Evolutionary conservation across 1,140 invertebrate genomes (phyloP).

Genomic region (Chionoecetes opilio): DNA sequence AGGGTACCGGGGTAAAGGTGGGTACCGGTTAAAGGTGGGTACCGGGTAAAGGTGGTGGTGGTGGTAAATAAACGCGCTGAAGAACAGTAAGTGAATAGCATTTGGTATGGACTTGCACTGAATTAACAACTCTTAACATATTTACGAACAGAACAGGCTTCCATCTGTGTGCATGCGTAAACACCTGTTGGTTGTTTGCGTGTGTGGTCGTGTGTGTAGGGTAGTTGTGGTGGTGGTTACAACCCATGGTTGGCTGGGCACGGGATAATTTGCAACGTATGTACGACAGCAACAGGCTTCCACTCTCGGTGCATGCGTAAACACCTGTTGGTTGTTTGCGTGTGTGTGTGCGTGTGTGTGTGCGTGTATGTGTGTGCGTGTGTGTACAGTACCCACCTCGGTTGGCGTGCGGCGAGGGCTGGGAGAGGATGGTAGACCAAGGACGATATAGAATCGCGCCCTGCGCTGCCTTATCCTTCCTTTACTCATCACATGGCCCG

Average conservation of each 20-base stretch:
- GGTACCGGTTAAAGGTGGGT: too few species aligned
- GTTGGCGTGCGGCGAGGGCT: constrained; percentile 93
- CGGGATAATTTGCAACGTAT: too few species aligned
- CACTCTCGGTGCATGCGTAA: background rate
- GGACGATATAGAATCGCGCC: constrained; percentile 98
- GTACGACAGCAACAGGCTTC: too few species aligned
- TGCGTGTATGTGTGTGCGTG: background rate
- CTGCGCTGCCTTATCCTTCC: constrained; percentile 98
- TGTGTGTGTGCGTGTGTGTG: background rate
- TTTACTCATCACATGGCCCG: constrained; percentile 96
- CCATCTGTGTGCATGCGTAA: background rate
- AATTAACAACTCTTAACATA: too few species aligned
- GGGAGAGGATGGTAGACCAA: constrained; percentile 96
- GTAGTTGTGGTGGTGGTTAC: too few species aligned
- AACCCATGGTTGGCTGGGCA: too few species aligned
- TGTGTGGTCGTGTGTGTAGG: too few species aligned
- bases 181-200: too few species aligned
- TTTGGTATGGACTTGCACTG: too few species aligned
- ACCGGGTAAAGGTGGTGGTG: too few species aligned
- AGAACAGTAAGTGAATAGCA: background rate
- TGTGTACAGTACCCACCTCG: constrained; percentile 91
- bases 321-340: background rate
- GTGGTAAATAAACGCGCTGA: background rate
- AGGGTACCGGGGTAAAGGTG: too few species aligned
- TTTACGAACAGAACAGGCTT: too few species aligned